Evolutionary conservation across 2,888 invertebrate species (phyloP), one percentile per base, ranked within the genome.

Genomic region (Nebria salina): DNA sequence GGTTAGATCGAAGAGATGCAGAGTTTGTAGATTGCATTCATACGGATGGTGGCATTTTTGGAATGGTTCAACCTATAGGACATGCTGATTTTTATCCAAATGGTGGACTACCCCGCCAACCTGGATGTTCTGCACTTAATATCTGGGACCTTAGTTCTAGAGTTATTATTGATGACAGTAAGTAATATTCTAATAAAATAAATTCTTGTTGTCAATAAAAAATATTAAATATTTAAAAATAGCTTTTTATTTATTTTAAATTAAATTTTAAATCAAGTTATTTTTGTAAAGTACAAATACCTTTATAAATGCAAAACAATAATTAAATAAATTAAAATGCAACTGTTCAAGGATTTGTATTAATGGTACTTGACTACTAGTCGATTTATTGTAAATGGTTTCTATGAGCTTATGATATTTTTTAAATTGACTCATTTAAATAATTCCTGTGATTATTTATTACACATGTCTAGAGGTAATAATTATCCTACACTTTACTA

Each of bases 21-120:
- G 76, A 82, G 54, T 89, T 89, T 79, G 89, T 89, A 0, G 89
- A 89, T 83, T 85, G 88, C 5, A 87, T 89, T 83, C 89, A 89
- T 84, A 88, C 89, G 0, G 88, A 89, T 79, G 89, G 88, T 8
- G 89, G 89, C 73, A 85, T 88, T 54, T 86, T 89, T 41, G 89
- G 89, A 11, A 88, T 86, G 83, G 80, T 87, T 7, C 85, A 87
- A 79, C 87, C 88, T 2, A 77, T 89, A 11, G 89, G 89, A 34
- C 86, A 86, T 75, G 86, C 84, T 2, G 89, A 89, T 83, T 89
- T 89, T 83, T 89, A 88, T 84, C 89, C 89, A 0, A 89, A 89
- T 82, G 89, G 88, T 20, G 89, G 89, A 68, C 85, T 86, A 9
- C 86, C 87, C 1, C 85, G 88, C 25, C 89, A 89, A 83, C 89